Base-by-base conservation (phyloP, 2,797 vertebrate species). In the Melanotaenia nigrans region DNA sequence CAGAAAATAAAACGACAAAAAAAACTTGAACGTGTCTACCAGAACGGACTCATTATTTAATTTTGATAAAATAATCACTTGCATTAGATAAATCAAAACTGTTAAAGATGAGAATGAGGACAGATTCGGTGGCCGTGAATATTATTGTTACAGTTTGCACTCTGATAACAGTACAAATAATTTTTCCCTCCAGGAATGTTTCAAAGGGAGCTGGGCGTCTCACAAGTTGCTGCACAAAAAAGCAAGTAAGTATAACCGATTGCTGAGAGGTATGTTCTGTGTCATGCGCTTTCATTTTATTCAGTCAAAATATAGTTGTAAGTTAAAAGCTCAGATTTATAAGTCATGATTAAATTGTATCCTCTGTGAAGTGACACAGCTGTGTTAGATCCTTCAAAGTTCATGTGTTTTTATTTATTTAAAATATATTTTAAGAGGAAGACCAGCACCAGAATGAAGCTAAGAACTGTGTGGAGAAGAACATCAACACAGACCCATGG, bases 191-290 rank as follows among this genome's bases (percentile, higher is more conserved):
- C 86, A 99, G 98, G 98, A 99, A 90, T 99, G 98, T 92, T 99
- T 99, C 93, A 99, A 98, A 93, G 98, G 98, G 91, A 99, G 98
- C 91, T 99, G 98, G 98, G 94, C 90, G 3, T 96, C 96, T 87
- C 98, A 99, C 91, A 99, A 99, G 90, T 87, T 97, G 87, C 89
- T 99, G 61, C 98, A 99, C 93, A 99, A 99, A 94, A 99, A 97
- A 99, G 97, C 97, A 94, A 99, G 98, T 99, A 96, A 85, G 98
- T 96, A 67, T 59, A 16, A n/a, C 49, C 1, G 24, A 53, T 28
- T 13, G 2, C 22, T 25, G 10, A 51, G 40, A 18, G 0, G 35
- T 30, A 18, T 63, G 16, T 51, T 35, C 1, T 47, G 12, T 67
- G 18, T 4, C 24, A 3, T 56, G 38, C 16, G 10, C 28, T 56